phyloP scores from a whole-genome alignment of 2,888 invertebrate species.

The Toxonevra muliebris region DNA sequence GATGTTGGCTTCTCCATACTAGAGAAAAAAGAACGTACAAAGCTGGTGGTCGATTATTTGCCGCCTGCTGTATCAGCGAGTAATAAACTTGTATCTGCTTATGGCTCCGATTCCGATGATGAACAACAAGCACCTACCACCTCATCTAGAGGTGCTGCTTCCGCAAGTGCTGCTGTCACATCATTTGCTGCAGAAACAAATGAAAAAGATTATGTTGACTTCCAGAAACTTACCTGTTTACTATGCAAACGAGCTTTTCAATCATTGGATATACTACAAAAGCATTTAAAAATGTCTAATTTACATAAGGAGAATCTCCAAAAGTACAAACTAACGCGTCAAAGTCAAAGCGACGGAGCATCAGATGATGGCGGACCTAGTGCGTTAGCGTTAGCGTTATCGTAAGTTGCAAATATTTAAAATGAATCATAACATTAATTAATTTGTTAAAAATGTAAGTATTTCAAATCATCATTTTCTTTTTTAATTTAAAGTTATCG shows the following conservation, averaged over 20 bases:
- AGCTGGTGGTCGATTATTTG: constrained; percentile 56
- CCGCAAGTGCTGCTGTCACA: background rate
- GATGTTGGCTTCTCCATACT: constrained; percentile 94
- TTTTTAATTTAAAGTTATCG: constrained; percentile 70
- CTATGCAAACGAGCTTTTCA: constrained; percentile 96
- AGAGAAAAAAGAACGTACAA: constrained; percentile 74
- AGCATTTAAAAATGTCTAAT: constrained; percentile 93
- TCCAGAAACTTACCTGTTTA: constrained; percentile 89
- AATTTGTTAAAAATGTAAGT: background rate
- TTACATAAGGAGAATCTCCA: constrained; percentile 89
- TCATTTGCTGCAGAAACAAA: constrained; percentile 60
- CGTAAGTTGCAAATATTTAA: constrained; percentile 25
- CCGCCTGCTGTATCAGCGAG: constrained; percentile 46
- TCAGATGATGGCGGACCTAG: constrained; percentile 27
- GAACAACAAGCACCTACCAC: constrained; percentile 40
- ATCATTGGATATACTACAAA: constrained; percentile 84
- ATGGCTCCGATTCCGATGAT: constrained; percentile 75
- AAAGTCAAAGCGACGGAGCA: constrained; percentile 28
- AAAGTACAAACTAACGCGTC: constrained; percentile 64
- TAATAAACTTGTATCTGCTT: constrained; percentile 77
- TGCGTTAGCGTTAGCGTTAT: constrained; percentile 33
- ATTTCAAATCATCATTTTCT: background rate
- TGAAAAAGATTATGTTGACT: constrained; percentile 84
- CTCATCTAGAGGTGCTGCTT: constrained; percentile 13
- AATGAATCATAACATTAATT: background rate